Conservation (phyloP, 1,140 invertebrate species). For the Mylabris phalerata region DNA sequence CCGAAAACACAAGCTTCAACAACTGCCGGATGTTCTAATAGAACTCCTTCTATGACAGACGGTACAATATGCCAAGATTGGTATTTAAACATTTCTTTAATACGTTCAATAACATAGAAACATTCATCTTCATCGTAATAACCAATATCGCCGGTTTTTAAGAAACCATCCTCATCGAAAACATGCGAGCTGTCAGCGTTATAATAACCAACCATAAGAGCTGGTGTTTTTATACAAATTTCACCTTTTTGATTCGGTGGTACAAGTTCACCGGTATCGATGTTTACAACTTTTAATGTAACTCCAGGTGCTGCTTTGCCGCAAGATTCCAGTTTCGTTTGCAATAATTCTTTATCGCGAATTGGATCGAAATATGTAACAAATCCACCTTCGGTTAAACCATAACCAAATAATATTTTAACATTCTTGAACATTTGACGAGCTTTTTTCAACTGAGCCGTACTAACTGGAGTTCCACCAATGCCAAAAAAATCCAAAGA, state of each 20-base stretch:
- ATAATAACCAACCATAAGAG: conserved; percentile 49
- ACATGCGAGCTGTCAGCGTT: conserved; percentile 56
- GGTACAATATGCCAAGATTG: conserved; percentile 47
- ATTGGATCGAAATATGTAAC: too few relatives aligned
- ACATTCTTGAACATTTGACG: background rate
- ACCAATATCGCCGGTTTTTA: conserved; percentile 62
- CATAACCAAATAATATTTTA: background rate
- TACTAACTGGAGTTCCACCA: background rate
- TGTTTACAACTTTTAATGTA: too few relatives aligned
- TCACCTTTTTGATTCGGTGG: too few relatives aligned
- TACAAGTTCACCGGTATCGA: too few relatives aligned
- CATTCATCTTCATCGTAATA: conserved; percentile 58
- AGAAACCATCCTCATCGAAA: conserved; percentile 53
- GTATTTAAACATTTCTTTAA: conserved; percentile 70
- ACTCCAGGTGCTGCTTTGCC: too few relatives aligned
- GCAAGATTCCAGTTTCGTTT: too few relatives aligned
- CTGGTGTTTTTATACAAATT: conserved; percentile 46
- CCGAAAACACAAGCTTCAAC: conserved; percentile 9
- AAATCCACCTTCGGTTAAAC: background rate
- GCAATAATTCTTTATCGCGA: too few relatives aligned
- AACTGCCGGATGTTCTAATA: conserved; percentile 53
- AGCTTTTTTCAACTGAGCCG: background rate
- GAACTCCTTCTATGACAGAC: conserved; percentile 55
- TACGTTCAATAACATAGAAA: conserved; percentile 58
- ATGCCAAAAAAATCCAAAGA: background rate